These are phyloP conservation scores for Epistrophe grossulariae DNA, from an alignment of 2,888 invertebrate species.

Conservation along the genomic window DNA sequence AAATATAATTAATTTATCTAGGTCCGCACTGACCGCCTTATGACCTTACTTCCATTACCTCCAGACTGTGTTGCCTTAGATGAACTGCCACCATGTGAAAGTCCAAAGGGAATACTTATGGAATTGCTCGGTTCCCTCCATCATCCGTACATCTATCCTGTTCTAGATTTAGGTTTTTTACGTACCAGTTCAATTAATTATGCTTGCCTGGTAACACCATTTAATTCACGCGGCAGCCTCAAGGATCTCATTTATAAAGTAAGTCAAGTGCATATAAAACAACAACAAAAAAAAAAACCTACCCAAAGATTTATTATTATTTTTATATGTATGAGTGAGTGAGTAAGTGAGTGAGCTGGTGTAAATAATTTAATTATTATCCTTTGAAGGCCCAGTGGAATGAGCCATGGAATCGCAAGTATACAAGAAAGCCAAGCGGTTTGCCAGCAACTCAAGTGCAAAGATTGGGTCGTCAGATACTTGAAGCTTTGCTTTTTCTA, in stretches of 20 bases:
- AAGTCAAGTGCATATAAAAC: conserved; percentile 77
- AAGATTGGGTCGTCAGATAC: conserved; percentile 93
- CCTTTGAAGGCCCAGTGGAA: conserved; percentile 89
- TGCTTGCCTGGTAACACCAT: conserved; percentile 92
- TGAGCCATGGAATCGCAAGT: conserved; percentile 91
- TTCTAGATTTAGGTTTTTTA: conserved; percentile 93
- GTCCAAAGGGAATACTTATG: conserved; percentile 88
- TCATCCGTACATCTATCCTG: conserved; percentile 96
- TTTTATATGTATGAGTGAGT: conserved; percentile 7
- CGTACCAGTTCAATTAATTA: conserved; percentile 85
- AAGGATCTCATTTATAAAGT: conserved; percentile 96
- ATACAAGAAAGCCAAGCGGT: conserved; percentile 88
- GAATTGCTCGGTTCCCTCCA: conserved; percentile 93
- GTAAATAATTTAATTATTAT: conserved; percentile 68
- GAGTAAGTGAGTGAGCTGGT: conserved; percentile 16
- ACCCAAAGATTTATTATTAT: conserved; percentile 45
- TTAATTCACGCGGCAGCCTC: conserved; percentile 93
- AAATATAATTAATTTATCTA: too few species aligned
- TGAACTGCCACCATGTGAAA: conserved; percentile 86
- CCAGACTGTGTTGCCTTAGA: conserved; percentile 84
- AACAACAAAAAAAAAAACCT: conserved; percentile 20
- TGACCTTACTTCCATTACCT: conserved; percentile 83
- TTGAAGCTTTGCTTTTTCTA: conserved; percentile 93
- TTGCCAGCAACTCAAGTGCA: conserved; percentile 92
- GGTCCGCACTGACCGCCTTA: conserved; percentile 84